These are phyloP conservation scores for Leptinotarsa defecta DNA, from an alignment of 1,140 invertebrate genomes.

Conservation along the genomic window DNA sequence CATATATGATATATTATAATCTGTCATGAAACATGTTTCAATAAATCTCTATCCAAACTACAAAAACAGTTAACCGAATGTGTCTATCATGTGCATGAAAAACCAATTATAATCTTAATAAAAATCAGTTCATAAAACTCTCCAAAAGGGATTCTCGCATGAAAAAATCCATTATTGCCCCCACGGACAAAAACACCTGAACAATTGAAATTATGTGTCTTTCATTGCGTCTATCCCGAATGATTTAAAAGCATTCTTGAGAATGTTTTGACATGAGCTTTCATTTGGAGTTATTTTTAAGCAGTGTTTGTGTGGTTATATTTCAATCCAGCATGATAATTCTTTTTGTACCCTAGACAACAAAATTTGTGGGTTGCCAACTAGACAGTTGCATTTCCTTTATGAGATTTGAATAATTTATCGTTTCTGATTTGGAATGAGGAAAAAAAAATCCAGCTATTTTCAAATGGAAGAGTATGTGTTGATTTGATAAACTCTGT, in stretches of 20 bases:
- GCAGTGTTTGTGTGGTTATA: neutral
- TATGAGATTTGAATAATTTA: too few species aligned
- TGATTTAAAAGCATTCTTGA: constrained; percentile 17
- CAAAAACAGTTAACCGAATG: too few species aligned
- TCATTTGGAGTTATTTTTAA: constrained; percentile 12
- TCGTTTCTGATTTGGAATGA: too few species aligned
- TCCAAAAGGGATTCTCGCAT: neutral
- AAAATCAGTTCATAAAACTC: neutral
- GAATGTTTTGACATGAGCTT: constrained; percentile 14
- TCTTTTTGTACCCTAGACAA: neutral
- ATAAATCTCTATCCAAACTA: too few species aligned
- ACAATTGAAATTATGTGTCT: constrained; percentile 8
- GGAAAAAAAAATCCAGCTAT: too few species aligned
- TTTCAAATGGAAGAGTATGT: too few species aligned
- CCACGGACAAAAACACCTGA: constrained; percentile 10
- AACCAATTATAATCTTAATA: neutral
- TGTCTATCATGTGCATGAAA: neutral
- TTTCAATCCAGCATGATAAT: neutral
- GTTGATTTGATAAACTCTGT: too few species aligned
- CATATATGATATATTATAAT: too few species aligned
- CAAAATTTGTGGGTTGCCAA: neutral
- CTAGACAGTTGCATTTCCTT: neutral
- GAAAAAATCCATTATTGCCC: constrained; percentile 16
- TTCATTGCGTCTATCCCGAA: neutral
- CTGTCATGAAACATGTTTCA: too few species aligned